A percentile compares a stretch with the other conserved stretches of the same genome.
phyloP scores from a whole-genome alignment of 37 sponge, comb jelly and placozoan genomes.

The Agelas oroides region DNA sequence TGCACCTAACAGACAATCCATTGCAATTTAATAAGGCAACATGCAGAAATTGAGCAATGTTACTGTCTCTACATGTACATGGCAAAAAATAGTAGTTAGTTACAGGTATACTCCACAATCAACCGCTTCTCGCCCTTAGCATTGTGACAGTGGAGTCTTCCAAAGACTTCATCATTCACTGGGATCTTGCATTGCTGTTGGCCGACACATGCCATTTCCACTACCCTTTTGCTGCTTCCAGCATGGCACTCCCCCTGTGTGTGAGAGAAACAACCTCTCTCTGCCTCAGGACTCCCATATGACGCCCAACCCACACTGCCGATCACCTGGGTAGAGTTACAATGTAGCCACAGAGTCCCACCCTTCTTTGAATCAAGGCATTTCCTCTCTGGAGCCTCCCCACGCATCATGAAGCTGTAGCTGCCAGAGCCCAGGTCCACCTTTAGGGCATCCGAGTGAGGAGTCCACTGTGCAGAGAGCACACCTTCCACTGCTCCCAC shows the following conservation, averaged over 20 bases:
- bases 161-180: conserved; percentile 1
- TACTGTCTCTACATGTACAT: no score
- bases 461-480: background rate
- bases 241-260: conserved; percentile 1
- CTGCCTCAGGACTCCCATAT: conserved; percentile 21
- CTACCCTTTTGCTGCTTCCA: background rate
- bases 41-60: no score
- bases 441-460: background rate
- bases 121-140: background rate
- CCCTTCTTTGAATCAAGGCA: background rate
- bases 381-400: conserved; percentile 15
- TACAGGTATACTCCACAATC: conserved; percentile 25
- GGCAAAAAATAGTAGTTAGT: no score
- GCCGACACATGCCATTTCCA: conserved; percentile 20
- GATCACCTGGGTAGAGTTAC: background rate
- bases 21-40: no score
- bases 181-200: background rate
- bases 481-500: background rate
- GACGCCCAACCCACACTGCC: conserved; percentile 34
- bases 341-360: background rate
- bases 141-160: background rate
- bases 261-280: background rate
- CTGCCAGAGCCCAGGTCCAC: conserved; percentile 19
- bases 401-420: conserved; percentile 25
- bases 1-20: no score